phyloP scores from a whole-genome alignment of 2,113 vertebrate species.

The Scortum barcoo region DNA sequence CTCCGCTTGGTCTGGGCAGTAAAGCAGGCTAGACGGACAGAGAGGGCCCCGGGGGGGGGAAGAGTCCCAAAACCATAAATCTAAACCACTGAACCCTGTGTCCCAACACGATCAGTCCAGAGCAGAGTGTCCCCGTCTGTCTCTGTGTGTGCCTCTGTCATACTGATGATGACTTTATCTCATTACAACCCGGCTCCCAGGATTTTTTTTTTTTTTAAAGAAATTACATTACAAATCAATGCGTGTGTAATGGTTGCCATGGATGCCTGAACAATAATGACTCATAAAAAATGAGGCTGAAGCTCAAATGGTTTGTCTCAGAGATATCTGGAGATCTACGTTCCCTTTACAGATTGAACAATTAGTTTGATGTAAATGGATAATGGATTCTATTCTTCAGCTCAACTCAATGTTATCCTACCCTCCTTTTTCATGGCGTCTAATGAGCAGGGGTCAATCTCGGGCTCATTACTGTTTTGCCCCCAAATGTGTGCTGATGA shows the following conservation, averaged over 20 bases:
- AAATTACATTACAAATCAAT: not conserved
- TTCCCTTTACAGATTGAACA: not conserved
- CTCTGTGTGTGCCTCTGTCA: conserved; percentile 4
- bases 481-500: not conserved
- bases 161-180: conserved; percentile 1
- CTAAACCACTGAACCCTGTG: conserved; percentile 21
- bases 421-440: not conserved
- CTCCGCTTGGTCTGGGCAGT: conserved; percentile 44
- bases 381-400: not conserved
- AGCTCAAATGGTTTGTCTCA: not conserved
- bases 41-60: conserved; percentile 35
- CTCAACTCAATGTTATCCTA: not conserved
- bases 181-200: not conserved
- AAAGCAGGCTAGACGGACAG: conserved; percentile 57
- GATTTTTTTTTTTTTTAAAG: not conserved
- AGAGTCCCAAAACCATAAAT: conserved; percentile 54
- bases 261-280: not conserved
- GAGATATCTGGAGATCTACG: not conserved
- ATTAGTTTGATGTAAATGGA: not conserved
- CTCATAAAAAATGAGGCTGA: not conserved
- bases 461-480: not conserved
- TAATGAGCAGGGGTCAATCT: not conserved
- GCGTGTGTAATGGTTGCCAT: not conserved
- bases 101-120: conserved; percentile 43
- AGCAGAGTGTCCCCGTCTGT: conserved; percentile 14